phyloP scores from a whole-genome alignment of 2,888 invertebrate genomes.

The Sphaeridia pumilis region DNA sequence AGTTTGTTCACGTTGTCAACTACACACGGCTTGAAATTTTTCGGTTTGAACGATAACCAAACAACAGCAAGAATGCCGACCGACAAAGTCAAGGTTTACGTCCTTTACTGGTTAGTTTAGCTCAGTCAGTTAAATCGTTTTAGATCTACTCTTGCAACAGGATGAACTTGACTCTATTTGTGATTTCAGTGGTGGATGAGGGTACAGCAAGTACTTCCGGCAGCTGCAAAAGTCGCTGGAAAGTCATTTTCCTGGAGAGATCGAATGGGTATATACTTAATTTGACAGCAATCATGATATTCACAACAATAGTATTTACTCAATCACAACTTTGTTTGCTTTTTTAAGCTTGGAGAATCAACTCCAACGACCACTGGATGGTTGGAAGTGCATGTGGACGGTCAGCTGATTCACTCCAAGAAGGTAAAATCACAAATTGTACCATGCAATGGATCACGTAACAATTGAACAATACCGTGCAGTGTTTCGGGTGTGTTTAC shows the following conservation, averaged over 20 bases:
- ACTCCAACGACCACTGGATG: conserved; percentile 22
- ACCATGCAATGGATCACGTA: conserved; percentile 2
- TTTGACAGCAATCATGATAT: neutral
- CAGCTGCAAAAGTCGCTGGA: conserved; percentile 29
- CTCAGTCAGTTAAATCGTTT: neutral
- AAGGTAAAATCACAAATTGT: conserved; percentile 18
- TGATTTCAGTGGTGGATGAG: conserved; percentile 30
- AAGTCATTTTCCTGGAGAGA: conserved; percentile 21
- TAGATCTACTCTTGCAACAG: neutral
- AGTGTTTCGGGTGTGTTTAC: no score
- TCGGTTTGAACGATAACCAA: no score
- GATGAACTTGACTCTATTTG: conserved; percentile 1
- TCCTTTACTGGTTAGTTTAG: conserved; percentile 23
- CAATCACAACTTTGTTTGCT: conserved; percentile 1
- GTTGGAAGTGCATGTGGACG: conserved; percentile 24
- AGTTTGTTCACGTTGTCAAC: no score
- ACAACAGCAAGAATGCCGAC: neutral
- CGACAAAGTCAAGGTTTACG: conserved; percentile 16
- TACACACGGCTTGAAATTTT: no score
- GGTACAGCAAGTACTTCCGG: conserved; percentile 29
- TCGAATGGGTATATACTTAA: conserved; percentile 22
- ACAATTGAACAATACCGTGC: conserved; percentile 18
- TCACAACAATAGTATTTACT: neutral
- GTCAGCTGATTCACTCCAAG: conserved; percentile 24
- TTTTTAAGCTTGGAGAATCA: conserved; percentile 15